Percentiles rank a stretch among this genome's conserved stretches.
Evolutionary conservation across 2,888 invertebrate genomes (phyloP).

Genomic region (Oxyscelio sp.): DNA sequence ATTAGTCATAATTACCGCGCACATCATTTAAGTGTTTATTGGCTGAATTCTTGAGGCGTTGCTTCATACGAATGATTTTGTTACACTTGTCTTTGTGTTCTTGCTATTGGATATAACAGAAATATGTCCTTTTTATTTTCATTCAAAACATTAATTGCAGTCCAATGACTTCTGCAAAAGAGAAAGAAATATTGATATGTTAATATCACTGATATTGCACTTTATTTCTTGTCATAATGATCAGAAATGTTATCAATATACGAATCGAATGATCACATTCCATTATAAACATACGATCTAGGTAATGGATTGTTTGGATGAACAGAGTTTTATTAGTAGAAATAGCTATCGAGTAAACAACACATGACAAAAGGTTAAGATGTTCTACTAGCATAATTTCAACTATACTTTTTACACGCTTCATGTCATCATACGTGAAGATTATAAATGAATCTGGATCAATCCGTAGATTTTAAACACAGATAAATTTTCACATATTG

Average conservation of each 20-base stretch:
- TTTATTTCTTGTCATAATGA: constrained; percentile 27
- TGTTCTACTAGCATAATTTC: not conserved
- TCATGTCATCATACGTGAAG: not conserved
- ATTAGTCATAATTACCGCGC: constrained; percentile 64
- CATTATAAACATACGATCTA: not conserved
- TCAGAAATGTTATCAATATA: not conserved
- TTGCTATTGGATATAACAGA: not conserved
- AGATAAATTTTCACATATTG: too few species aligned
- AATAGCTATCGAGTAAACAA: constrained; percentile 45
- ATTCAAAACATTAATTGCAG: not conserved
- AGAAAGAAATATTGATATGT: constrained; percentile 43
- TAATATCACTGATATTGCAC: constrained; percentile 44
- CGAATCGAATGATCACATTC: not conserved
- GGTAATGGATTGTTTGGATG: not conserved
- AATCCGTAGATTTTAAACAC: not conserved
- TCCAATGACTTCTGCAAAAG: constrained; percentile 28
- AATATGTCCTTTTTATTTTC: not conserved
- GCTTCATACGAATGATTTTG: constrained; percentile 21
- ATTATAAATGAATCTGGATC: not conserved
- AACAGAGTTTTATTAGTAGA: constrained; percentile 37
- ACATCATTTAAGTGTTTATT: constrained; percentile 55
- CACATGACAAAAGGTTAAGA: constrained; percentile 18
- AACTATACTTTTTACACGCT: constrained; percentile 9
- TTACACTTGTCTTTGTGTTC: not conserved
- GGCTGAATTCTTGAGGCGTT: constrained; percentile 20